Evolutionary conservation across 1,140 invertebrate genomes (phyloP).

Genomic region (Drosophila pectinifera): DNA sequence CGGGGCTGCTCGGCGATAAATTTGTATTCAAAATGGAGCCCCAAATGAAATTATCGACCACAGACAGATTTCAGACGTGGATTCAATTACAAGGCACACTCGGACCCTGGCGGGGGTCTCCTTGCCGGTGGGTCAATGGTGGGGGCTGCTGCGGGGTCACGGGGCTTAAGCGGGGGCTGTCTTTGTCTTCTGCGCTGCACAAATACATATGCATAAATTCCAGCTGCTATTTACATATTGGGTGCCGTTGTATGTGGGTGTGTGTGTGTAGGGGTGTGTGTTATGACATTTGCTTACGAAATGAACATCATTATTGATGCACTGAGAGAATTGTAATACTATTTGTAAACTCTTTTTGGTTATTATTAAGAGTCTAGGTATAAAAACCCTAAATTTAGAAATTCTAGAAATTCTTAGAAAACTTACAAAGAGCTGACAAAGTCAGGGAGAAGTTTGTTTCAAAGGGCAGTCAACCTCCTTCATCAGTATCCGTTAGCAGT

Average conservation of each 20-base stretch:
- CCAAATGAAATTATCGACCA: conserved; percentile 80
- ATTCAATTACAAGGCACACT: conserved; percentile 75
- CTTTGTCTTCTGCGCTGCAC: conserved; percentile 54
- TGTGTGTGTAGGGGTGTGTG: conserved; percentile 13
- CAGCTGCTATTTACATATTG: conserved; percentile 62
- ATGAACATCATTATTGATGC: conserved; percentile 74
- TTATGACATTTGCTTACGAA: conserved; percentile 79
- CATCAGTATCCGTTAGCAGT: too few species aligned
- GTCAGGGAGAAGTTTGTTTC: too few species aligned
- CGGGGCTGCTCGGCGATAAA: conserved; percentile 41
- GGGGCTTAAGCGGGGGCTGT: conserved; percentile 16
- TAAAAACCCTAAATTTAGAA: too few species aligned
- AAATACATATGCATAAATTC: conserved; percentile 66
- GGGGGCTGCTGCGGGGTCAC: background rate
- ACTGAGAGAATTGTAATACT: background rate
- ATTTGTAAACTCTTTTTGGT: too few species aligned
- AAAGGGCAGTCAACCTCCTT: too few species aligned
- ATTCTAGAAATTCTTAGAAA: too few species aligned
- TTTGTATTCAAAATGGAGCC: conserved; percentile 75
- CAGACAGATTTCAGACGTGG: conserved; percentile 81
- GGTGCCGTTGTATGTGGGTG: background rate
- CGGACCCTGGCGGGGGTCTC: conserved; percentile 36
- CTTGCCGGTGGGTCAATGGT: conserved; percentile 2
- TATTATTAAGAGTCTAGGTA: too few species aligned
- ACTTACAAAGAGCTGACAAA: rapidly evolving